These are phyloP conservation scores for Acrocephalus scirpaceus DNA, from an alignment of 2,797 vertebrate species.

Conservation along the genomic window DNA sequence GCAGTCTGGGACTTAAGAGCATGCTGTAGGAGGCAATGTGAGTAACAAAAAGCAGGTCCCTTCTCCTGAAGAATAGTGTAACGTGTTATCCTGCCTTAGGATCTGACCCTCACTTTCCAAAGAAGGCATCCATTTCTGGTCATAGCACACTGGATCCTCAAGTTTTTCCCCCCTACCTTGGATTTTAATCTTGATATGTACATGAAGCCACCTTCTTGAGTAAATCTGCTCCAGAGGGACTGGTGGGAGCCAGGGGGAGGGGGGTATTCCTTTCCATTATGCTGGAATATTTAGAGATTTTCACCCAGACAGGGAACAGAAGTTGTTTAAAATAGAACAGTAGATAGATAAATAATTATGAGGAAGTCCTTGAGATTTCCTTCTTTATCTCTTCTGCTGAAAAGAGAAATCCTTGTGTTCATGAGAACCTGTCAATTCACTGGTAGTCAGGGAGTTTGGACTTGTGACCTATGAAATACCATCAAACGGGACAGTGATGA, in stretches of 20 bases:
- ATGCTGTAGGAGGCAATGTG: background rate
- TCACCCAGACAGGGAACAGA: background rate
- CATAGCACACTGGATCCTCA: background rate
- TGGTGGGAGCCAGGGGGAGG: background rate
- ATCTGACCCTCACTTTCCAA: background rate
- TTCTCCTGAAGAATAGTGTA: background rate
- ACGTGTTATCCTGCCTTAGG: background rate
- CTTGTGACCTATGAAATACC: background rate
- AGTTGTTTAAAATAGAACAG: background rate
- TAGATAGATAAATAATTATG: background rate
- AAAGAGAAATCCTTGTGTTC: background rate
- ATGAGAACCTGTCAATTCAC: accelerated
- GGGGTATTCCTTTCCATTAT: background rate
- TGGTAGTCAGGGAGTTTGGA: background rate
- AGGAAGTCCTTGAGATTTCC: background rate
- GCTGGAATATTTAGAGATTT: background rate
- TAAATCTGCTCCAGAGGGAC: background rate
- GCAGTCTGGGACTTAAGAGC: background rate
- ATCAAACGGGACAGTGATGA: background rate
- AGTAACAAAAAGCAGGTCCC: background rate
- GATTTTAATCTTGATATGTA: background rate
- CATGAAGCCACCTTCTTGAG: background rate
- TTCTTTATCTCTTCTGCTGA: background rate
- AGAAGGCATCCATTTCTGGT: background rate
- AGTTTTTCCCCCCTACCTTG: background rate